These are phyloP conservation scores for Luperina nickerlii DNA, from an alignment of 2,888 invertebrate genomes.

Conservation along the genomic window DNA sequence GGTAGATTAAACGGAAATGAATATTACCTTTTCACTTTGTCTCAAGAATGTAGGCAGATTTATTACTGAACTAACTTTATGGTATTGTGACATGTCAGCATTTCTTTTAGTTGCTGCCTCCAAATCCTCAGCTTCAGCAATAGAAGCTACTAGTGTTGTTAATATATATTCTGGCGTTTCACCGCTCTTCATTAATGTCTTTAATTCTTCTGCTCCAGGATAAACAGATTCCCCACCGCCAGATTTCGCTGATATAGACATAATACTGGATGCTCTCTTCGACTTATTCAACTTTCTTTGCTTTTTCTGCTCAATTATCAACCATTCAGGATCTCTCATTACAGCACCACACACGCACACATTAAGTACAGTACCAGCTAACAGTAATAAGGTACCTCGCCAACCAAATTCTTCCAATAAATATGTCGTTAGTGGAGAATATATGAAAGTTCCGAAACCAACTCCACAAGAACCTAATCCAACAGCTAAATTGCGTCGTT, in stretches of 20 bases:
- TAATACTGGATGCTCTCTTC: constrained; percentile 88
- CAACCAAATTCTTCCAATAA: constrained; percentile 94
- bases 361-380: constrained; percentile 96
- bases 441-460: constrained; percentile 96
- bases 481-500: constrained; percentile 95
- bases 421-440: constrained; percentile 95
- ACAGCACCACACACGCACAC: constrained; percentile 96
- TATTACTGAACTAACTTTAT: constrained; percentile 92
- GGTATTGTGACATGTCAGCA: constrained; percentile 81
- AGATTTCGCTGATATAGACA: constrained; percentile 89
- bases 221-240: constrained; percentile 90
- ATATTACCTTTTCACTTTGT: constrained; percentile 92
- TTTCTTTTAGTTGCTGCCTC: constrained; percentile 87
- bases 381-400: constrained; percentile 94
- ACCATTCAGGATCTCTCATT: constrained; percentile 97
- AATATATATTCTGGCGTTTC: constrained; percentile 92
- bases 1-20: background rate
- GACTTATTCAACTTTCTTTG: constrained; percentile 87
- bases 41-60: constrained; percentile 95
- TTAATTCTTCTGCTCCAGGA: constrained; percentile 92
- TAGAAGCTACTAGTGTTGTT: constrained; percentile 91
- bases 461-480: constrained; percentile 97
- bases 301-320: constrained; percentile 92
- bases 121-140: constrained; percentile 87
- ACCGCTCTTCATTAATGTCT: constrained; percentile 93